A percentile compares a stretch with the other conserved stretches of the same genome.
Conservation (phyloP, 2,888 invertebrate species). For the Lithosia quadra region DNA sequence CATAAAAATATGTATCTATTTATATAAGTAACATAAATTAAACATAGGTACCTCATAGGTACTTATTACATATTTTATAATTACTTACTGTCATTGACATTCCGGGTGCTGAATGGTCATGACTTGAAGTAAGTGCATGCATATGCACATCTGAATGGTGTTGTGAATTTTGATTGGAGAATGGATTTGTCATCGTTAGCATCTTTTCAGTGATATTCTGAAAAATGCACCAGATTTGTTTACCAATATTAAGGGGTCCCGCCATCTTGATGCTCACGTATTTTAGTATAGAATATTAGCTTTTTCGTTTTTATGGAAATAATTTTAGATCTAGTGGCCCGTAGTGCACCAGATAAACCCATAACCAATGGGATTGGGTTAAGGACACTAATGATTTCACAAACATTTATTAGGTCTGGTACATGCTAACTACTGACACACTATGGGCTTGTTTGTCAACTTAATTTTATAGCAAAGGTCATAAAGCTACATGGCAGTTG, state of each 20-base stretch:
- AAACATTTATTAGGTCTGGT: neutral
- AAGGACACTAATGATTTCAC: neutral
- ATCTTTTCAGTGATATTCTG: slow-evolving; percentile 13
- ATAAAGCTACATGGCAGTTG: neutral
- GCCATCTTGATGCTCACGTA: too few species aligned
- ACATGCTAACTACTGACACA: neutral
- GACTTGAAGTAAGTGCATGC: slow-evolving; percentile 18
- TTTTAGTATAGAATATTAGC: too few species aligned
- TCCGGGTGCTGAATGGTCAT: slow-evolving; percentile 44
- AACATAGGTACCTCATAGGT: neutral
- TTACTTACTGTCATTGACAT: slow-evolving; percentile 74
- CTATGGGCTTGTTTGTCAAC: neutral
- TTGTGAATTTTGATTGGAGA: slow-evolving; percentile 38
- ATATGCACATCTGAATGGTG: slow-evolving; percentile 36
- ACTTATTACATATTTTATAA: too few species aligned
- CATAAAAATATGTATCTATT: slow-evolving; percentile 8
- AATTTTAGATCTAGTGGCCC: neutral
- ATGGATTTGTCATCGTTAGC: slow-evolving; percentile 2
- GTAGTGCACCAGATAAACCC: neutral
- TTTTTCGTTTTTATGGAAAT: too few species aligned
- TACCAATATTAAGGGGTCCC: too few species aligned
- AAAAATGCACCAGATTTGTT: slow-evolving; percentile 7
- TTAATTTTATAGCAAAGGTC: neutral
- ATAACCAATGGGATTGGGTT: neutral
- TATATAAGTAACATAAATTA: neutral